Base-by-base conservation (phyloP, 2,113 vertebrate species). In the Mobula hypostoma region DNA sequence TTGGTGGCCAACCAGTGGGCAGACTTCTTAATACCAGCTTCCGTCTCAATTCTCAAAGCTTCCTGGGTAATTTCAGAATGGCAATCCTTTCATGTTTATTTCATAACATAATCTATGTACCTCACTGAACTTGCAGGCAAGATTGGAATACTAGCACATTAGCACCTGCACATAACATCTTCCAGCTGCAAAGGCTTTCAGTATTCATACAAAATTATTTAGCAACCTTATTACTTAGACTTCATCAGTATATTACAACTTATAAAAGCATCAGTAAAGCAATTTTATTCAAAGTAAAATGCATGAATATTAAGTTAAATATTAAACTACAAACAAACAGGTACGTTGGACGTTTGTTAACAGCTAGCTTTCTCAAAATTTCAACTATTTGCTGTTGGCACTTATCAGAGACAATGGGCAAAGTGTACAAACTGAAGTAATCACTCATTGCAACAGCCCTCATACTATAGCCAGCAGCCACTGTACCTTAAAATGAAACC, bases 11-110 rank as follows among this genome's bases (percentile, higher is more conserved):
- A 93, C 91, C 91, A 74, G 66, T 93, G 68, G 68, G 68, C 68
- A 93, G 68, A 93, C 68, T 93, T 36, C 91, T 93, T 74, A 93
- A 93, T 48, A 74, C 91, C 68, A 27, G 66, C 91, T 93, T 36
- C 91, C 5, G 68, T 93, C 68, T 93, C 91, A 48, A 74, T 24
- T 21, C 32, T 56, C 36, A 48, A 93, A 56, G 68, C 24, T 48
- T 29, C 36, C 70, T 27, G 36, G 91, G 68, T 74, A 56, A 74
- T 93, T 74, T 93, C 32, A 93, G 91, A 93, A 36, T 93, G 91
- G 91, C 68, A 93, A 92, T 72, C 66, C 90, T 92, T 66, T 92
- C 66, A 92, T 72, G 66, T 93, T 93, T 93, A 74, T 93, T 93
- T 93, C 68, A 93, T 93, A 56, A 76, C 74, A 27, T 21, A 93